A percentile compares a stretch with the other conserved stretches of the same genome.
Evolutionary conservation across 2,797 vertebrate genomes (phyloP).

Genomic region (Enteromius mattozi): DNA sequence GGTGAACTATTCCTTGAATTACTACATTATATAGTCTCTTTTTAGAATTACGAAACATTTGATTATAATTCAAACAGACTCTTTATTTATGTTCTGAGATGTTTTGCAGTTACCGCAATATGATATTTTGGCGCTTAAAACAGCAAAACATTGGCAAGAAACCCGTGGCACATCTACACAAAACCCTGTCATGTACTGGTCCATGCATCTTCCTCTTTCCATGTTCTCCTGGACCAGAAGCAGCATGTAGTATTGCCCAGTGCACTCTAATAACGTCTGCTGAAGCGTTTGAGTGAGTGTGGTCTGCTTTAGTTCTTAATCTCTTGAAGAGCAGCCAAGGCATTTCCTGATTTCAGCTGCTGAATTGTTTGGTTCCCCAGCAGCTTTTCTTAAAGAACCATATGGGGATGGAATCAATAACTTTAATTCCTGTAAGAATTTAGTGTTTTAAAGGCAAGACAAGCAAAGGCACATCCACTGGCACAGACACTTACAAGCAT

Average conservation of each 20-base stretch:
- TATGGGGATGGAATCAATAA: background rate
- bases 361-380: slow-evolving; percentile 53
- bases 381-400: background rate
- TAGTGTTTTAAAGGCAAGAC: background rate
- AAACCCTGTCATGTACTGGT: background rate
- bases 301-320: slow-evolving; percentile 61
- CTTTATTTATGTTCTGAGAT: slow-evolving; percentile 4
- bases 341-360: slow-evolving; percentile 58
- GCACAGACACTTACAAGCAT: background rate
- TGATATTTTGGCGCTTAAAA: background rate
- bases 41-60: background rate
- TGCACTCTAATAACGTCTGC: slow-evolving; percentile 54
- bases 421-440: background rate
- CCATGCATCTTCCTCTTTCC: slow-evolving; percentile 29
- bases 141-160: background rate
- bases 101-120: background rate
- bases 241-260: slow-evolving; percentile 25
- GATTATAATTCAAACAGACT: background rate
- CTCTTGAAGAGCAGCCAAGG: slow-evolving; percentile 51
- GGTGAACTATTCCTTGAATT: background rate
- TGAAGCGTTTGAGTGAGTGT: slow-evolving; percentile 55
- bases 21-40: background rate
- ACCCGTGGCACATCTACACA: background rate
- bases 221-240: slow-evolving; percentile 26
- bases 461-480: background rate